Evolutionary conservation across 1,140 invertebrate genomes (phyloP), one percentile per base, ranked within the genome.

Genomic region (Zaprionus taronus): DNA sequence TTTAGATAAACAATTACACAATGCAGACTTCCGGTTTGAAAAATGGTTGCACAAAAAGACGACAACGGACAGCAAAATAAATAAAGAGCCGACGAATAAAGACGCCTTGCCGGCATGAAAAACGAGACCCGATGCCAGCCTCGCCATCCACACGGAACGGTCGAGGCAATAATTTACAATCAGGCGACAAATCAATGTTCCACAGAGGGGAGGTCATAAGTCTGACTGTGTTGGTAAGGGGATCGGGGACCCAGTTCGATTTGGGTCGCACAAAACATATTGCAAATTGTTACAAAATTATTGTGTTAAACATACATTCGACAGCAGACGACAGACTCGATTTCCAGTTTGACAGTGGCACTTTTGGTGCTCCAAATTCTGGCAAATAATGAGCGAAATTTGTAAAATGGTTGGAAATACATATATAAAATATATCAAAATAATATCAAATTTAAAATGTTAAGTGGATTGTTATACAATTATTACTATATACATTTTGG

Each of bases 1-100:
- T 79, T 79, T 75, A 75, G 66, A 79, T 79, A 79, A 79, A 75
- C 72, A 79, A 70, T 78, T 78, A 75, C 72, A 79, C 72, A 75
- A 74, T 79, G 66, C 76, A 60, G 63, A 64, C 66, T 79, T 79
- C 72, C 76, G 72, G 71, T 69, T 72, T 73, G 70, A 77, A 77
- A 73, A 73, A 77, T 77, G 69, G 58, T 63, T 66, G 55, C 26
- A 65, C 34, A 14, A 41, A 60, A 24, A 7, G 26, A 17, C n/a
- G 36, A 28, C 20, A 38, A 28, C 55, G 7, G 5, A 15, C 26
- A 20, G 31, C 26, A 31, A 61, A 56, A 70, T 70, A 55, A 62
- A 70, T 34, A 58, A 34, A 58, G 24, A 58, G 31, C 15, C n/a
- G 26, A 41, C 28, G 58, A 62, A 74, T 70, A 74, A 63, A 62